Percentiles rank a stretch among this genome's conserved stretches.
phyloP scores from a whole-genome alignment of 2,113 vertebrate genomes.

The Hystrix brachyura region DNA sequence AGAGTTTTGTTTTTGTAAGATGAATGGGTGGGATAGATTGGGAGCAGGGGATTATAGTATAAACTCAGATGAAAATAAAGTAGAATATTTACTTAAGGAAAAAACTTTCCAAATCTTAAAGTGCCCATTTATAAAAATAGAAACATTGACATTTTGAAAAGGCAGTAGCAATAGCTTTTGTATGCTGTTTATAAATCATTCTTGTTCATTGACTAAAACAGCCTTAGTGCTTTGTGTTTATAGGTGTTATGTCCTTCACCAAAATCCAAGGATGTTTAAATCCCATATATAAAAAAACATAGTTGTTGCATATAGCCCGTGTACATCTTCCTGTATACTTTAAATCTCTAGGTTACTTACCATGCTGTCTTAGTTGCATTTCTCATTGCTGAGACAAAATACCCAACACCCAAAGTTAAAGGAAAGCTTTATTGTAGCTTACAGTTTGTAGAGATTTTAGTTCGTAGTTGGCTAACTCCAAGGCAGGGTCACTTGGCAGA shows the following conservation, averaged over 20 bases:
- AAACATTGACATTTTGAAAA: conserved; percentile 22
- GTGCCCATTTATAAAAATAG: background rate
- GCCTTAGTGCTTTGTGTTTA: background rate
- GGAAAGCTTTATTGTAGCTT: too few relatives aligned
- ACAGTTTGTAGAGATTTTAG: too few relatives aligned
- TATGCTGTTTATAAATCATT: conserved; percentile 16
- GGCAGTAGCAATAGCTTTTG: background rate
- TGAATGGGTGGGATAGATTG: background rate
- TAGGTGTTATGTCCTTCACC: conserved; percentile 15
- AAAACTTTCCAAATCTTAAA: background rate
- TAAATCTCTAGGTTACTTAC: background rate
- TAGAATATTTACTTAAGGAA: conserved; percentile 22
- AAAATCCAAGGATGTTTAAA: background rate
- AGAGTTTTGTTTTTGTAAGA: conserved; percentile 16
- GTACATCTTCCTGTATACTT: background rate
- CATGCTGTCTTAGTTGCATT: background rate
- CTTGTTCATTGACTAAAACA: conserved; percentile 6
- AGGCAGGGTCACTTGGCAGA: too few relatives aligned
- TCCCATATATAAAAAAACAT: background rate
- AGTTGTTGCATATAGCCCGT: background rate
- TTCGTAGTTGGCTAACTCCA: too few relatives aligned
- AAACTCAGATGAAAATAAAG: conserved; percentile 41
- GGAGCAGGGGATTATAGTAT: background rate
- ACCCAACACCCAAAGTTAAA: too few relatives aligned
- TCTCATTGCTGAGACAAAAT: too few relatives aligned